Evolutionary conservation across 2,797 vertebrate genomes (phyloP).

Genomic region (Yasuhikotakia modesta): DNA sequence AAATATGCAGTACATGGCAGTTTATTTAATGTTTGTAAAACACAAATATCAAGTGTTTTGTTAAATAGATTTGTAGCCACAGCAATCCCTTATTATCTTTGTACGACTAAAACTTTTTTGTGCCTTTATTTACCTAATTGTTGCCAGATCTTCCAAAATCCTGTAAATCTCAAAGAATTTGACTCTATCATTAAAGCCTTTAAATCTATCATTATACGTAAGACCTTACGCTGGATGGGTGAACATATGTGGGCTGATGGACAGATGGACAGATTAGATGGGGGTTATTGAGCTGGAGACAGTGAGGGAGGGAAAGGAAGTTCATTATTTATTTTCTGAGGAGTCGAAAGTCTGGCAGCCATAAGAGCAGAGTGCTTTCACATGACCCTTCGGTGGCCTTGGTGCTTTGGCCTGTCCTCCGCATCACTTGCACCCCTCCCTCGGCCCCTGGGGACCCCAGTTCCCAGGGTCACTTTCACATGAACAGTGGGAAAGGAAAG

Average conservation of each 20-base stretch:
- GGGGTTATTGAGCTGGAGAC: slow-evolving; percentile 43
- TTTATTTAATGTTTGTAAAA: not conserved
- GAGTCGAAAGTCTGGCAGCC: slow-evolving; percentile 67
- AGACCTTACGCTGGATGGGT: not conserved
- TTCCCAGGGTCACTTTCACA: slow-evolving; percentile 74
- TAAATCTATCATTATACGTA: not conserved
- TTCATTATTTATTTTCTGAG: slow-evolving; percentile 74
- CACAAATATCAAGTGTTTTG: not conserved
- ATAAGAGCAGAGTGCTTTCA: slow-evolving; percentile 69
- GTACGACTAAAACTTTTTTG: not conserved
- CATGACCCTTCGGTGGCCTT: slow-evolving; percentile 70
- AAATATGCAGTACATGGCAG: not conserved
- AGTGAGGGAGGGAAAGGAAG: slow-evolving; percentile 68
- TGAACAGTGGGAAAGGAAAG: slow-evolving; percentile 47
- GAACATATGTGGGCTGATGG: slow-evolving; percentile 33
- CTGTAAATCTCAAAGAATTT: slow-evolving; percentile 18
- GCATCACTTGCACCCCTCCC: slow-evolving; percentile 44
- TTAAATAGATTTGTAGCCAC: not conserved
- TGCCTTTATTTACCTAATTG: not conserved
- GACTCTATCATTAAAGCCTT: slow-evolving; percentile 9
- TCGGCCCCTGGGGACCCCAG: slow-evolving; percentile 56
- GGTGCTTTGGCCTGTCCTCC: slow-evolving; percentile 54
- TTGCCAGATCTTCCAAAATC: not conserved
- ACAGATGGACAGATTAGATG: slow-evolving; percentile 52
- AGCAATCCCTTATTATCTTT: not conserved